Evolutionary conservation across 2,888 invertebrate genomes (phyloP), one percentile per base, ranked within the genome.

Genomic region (Aphrophora alni): DNA sequence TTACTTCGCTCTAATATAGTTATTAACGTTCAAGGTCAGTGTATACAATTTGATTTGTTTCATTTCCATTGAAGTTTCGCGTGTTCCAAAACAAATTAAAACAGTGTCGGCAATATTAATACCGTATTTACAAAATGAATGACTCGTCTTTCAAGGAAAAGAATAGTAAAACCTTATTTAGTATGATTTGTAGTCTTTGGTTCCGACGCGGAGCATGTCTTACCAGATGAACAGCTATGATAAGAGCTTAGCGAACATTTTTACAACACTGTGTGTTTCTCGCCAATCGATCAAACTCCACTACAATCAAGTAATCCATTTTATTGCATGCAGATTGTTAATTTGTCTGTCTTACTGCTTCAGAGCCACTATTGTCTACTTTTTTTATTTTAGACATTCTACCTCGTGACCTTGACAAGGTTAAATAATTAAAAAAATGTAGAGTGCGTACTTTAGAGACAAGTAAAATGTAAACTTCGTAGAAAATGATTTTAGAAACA

Each of bases 251-350:
- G 33, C 33, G 59, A 59, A 59, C 21, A 59, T 59, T 59, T 59
- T 59, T 59, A 59, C 26, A 59, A 38, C 68, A 33, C 38, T 17
- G 68, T 69, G 38, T 79, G 72, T 79, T 79, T 74, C 59, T 74
- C 68, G 78, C 68, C 74, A 74, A 79, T 79, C 78, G 78, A 79
- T 79, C 78, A 79, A n/a, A 68, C 33, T 25, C 24, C 68, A 68
- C 78, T 38, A 59, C 59, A 59, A 59, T 59, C 59, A 59, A 59
- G 59, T 21, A 21, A 79, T 84, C 82, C 83, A 83, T 84, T 83
- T 83, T 82, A 84, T 84, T 82, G 84, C 84, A 84, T 84, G 84
- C 82, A 83, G 82, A 82, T 82, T 82, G 81, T 84, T 84, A 84
- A 84, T 84, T 84, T 84, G 84, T 84, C 84, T 83, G 83, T 81